Conservation (phyloP, 2,797 vertebrate genomes). For the Phylloscopus collybita region DNA sequence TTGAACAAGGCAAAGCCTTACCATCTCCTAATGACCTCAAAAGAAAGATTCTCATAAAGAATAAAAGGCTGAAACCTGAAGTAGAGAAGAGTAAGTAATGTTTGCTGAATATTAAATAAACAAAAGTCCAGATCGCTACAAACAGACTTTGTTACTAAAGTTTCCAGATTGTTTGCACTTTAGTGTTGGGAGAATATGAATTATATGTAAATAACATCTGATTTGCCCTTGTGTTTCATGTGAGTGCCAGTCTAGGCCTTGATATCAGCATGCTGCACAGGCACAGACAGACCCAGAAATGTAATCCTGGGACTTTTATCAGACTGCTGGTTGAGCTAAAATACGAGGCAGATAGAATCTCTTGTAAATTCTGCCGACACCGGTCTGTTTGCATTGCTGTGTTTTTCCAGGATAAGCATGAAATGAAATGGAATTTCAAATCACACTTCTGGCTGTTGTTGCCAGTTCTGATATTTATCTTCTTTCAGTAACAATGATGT, state of each 20-base stretch:
- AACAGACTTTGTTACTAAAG: neutral
- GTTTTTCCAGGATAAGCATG: slow-evolving; percentile 41
- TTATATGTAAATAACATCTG: neutral
- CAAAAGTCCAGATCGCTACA: neutral
- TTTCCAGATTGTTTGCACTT: neutral
- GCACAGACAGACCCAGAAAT: neutral
- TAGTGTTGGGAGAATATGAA: neutral
- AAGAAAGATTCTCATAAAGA: slow-evolving; percentile 98
- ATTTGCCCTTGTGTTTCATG: neutral
- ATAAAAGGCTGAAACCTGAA: slow-evolving; percentile 97
- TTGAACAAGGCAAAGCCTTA: slow-evolving; percentile 87
- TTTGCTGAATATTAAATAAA: neutral
- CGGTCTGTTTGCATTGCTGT: slow-evolving; percentile 15
- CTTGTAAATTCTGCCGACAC: neutral
- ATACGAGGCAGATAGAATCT: slow-evolving; percentile 14
- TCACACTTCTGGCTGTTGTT: neutral
- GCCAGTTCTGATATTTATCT: slow-evolving; percentile 21
- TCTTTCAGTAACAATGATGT: neutral
- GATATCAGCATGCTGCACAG: neutral
- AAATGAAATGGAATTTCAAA: slow-evolving; percentile 49
- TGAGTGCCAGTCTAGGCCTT: neutral
- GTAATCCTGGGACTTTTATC: slow-evolving; percentile 7
- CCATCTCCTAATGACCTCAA: slow-evolving; percentile 95
- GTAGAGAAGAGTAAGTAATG: slow-evolving; percentile 93
- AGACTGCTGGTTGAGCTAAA: slow-evolving; percentile 9